Evolutionary conservation across 2,888 invertebrate genomes (phyloP), one percentile per base, ranked within the genome.

Genomic region (Brachypalpus laphriformis): DNA sequence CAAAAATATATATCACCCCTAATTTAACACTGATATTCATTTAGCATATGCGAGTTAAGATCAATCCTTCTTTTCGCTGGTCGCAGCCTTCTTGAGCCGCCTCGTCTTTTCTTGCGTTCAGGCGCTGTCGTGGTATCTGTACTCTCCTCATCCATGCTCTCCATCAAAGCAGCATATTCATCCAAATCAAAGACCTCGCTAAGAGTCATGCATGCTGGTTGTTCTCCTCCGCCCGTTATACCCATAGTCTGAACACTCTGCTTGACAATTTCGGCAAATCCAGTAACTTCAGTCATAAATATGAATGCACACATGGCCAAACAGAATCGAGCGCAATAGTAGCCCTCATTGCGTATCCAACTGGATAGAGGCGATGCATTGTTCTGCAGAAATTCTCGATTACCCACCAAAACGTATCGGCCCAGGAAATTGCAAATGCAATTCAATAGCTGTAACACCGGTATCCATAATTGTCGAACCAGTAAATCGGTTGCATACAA

Each of bases 391-490:
- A 87, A 87, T 18, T 86, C 82, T 9, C 76, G 78, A 82, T 88
- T 88, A 11, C 78, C 82, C 8, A 82, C 77, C n/a, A 88, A 20
- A 11, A 89, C 49, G 40, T 87, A 87, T 11, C 85, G 87, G 6
- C 86, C 87, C n/a, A 88, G 9, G 16, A 86, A 87, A n/a, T 87
- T 63, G 25, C 89, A 89, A 3, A 85, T 11, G 11, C 61, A 78
- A 57, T 88, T 82, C 25, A 89, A 72, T 5, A 87, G 18, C 31
- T 87, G 87, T 20, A 89, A 70, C 34, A 87, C 57, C 7, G 89
- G 88, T 40, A 90, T 85, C 90, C 90, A 90, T 16, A 89, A 34
- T 42, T 89, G 87, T 18, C 89, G 87, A 34, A 90, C 34, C 7
- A 89, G 16, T 6, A 89, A 65, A 75, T 90, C 89, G 3, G 87